phyloP scores from a whole-genome alignment of 2,113 vertebrate species.

The Dissostichus mawsoni region DNA sequence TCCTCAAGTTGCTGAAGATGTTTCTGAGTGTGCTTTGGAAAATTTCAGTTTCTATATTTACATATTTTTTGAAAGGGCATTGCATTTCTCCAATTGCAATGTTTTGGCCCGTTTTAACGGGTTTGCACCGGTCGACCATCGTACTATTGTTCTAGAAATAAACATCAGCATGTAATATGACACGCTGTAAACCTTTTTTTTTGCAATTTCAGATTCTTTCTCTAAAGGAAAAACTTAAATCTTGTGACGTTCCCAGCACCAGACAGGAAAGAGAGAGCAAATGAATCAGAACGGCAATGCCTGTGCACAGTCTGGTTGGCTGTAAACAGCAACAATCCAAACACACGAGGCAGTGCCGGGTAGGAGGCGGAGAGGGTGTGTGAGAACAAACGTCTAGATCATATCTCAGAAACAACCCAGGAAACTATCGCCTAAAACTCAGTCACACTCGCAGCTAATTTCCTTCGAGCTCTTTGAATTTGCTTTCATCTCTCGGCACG shows the following conservation, averaged over 20 bases:
- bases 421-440: slow-evolving; percentile 40
- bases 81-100: no score
- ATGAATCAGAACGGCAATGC: slow-evolving; percentile 25
- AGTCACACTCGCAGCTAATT: slow-evolving; percentile 30
- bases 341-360: slow-evolving; percentile 32
- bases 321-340: slow-evolving; percentile 32
- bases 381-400: slow-evolving; percentile 10
- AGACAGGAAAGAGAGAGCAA: slow-evolving; percentile 30
- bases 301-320: slow-evolving; percentile 60
- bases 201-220: neutral
- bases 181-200: no score
- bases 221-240: slow-evolving; percentile 2
- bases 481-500: slow-evolving; percentile 35
- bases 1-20: no score
- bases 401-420: slow-evolving; percentile 13
- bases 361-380: slow-evolving; percentile 19
- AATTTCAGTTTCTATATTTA: no score
- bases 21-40: no score
- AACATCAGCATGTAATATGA: no score
- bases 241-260: slow-evolving; percentile 8
- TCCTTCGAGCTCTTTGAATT: slow-evolving; percentile 43
- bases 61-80: no score
- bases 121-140: no score
- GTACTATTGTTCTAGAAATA: no score
- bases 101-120: no score